Evolutionary conservation across 2,797 vertebrate species (phyloP).

Genomic region (Aulostomus chinensis): DNA sequence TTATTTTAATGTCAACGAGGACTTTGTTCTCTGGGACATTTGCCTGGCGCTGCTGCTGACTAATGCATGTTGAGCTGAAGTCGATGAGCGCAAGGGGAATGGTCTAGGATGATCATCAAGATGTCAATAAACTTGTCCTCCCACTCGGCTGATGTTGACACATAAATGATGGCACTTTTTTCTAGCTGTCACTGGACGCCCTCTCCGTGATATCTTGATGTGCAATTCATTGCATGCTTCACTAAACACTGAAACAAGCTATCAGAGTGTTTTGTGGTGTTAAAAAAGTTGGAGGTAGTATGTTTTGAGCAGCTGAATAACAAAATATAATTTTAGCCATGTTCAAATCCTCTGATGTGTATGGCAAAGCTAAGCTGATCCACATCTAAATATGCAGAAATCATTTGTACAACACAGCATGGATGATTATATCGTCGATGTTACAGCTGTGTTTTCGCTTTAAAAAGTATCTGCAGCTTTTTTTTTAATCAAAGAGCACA

Average conservation of each 20-base stretch:
- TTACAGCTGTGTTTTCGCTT: too few species aligned
- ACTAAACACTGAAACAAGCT: constrained; percentile 49
- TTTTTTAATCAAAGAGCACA: constrained; percentile 18
- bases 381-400: not conserved
- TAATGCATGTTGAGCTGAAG: constrained; percentile 73
- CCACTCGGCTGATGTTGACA: constrained; percentile 78
- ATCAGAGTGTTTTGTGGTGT: constrained; percentile 42
- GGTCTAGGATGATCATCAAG: constrained; percentile 75
- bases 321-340: constrained; percentile 10
- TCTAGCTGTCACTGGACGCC: constrained; percentile 66
- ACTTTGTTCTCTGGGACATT: constrained; percentile 45
- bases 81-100: constrained; percentile 67
- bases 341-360: constrained; percentile 2
- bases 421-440: too few species aligned
- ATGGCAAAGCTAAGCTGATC: not conserved
- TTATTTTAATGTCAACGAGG: too few species aligned
- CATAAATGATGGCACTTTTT: constrained; percentile 78
- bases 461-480: not conserved
- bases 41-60: constrained; percentile 53
- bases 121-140: constrained; percentile 81
- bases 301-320: constrained; percentile 9
- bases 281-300: constrained; percentile 32
- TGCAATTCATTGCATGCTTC: constrained; percentile 54
- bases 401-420: constrained; percentile 4
- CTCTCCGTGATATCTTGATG: constrained; percentile 63